These are phyloP conservation scores for Podarcis cretensis DNA, from an alignment of 2,113 vertebrate genomes.

Conservation along the genomic window DNA sequence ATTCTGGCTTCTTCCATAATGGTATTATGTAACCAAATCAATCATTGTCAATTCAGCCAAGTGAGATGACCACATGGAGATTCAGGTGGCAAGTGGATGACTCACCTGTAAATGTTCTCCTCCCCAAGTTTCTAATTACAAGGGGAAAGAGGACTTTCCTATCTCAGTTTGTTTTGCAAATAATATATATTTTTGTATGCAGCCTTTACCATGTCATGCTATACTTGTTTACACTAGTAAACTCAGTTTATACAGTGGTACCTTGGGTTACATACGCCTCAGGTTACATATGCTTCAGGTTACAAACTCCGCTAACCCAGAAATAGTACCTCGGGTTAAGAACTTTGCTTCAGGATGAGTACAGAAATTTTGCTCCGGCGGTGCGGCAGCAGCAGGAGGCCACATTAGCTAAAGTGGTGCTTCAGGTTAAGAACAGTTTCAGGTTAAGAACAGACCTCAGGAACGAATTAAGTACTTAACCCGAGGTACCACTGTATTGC, in stretches of 20 bases:
- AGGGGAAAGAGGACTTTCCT: neutral
- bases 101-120: neutral
- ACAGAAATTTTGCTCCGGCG: too few species aligned
- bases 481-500: neutral
- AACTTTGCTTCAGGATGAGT: too few species aligned
- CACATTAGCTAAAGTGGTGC: too few species aligned
- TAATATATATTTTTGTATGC: conserved; percentile 8
- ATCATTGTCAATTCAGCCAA: conserved; percentile 8
- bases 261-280: too few species aligned
- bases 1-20: neutral
- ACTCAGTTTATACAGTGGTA: neutral
- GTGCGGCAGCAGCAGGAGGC: too few species aligned
- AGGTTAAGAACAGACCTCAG: too few species aligned
- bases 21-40: conserved; percentile 4
- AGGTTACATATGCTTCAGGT: too few species aligned
- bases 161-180: neutral
- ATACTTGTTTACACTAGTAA: neutral
- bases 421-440: too few species aligned
- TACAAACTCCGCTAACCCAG: too few species aligned
- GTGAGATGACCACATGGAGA: conserved; percentile 8
- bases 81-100: conserved; percentile 21
- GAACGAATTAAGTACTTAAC: too few species aligned
- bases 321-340: too few species aligned
- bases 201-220: neutral
- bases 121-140: neutral